A percentile compares a stretch with the other conserved stretches of the same genome.
Conservation (phyloP, 2,797 vertebrate species). For the Eptatretus atami region DNA sequence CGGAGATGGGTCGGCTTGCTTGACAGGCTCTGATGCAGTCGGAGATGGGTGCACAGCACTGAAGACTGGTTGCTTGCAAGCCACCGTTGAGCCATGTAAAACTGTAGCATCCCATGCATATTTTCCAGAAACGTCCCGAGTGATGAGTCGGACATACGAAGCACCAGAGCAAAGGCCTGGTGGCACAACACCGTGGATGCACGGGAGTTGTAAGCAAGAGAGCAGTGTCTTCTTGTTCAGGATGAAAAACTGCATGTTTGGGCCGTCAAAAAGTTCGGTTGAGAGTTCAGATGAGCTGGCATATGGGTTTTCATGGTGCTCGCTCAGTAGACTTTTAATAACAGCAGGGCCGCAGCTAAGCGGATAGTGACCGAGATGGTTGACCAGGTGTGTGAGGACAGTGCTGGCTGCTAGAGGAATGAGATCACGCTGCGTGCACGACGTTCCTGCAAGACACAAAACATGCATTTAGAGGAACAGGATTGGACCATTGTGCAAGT, state of each 20-base stretch:
- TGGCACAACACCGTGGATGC: conserved; percentile 51
- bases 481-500: neutral
- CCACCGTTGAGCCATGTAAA: conserved; percentile 49
- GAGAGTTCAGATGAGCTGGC: conserved; percentile 62
- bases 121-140: conserved; percentile 77
- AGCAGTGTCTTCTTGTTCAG: conserved; percentile 72
- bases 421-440: conserved; percentile 66
- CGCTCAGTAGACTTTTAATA: conserved; percentile 78
- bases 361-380: conserved; percentile 85
- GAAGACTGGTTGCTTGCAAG: conserved; percentile 19
- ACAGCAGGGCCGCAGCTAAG: conserved; percentile 86
- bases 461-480: neutral
- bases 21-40: neutral
- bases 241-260: conserved; percentile 84
- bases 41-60: conserved; percentile 16
- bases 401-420: conserved; percentile 81
- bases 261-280: conserved; percentile 76
- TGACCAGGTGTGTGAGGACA: conserved; percentile 77
- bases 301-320: conserved; percentile 87
- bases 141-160: conserved; percentile 56
- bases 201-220: conserved; percentile 52
- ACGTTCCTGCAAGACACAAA: conserved; percentile 32
- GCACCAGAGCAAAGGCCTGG: conserved; percentile 58
- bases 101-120: conserved; percentile 91
- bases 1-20: conserved; percentile 10